A percentile compares a stretch with the other conserved stretches of the same genome.
phyloP scores from a whole-genome alignment of 2,797 vertebrate genomes.

The Labeo calbasu region DNA sequence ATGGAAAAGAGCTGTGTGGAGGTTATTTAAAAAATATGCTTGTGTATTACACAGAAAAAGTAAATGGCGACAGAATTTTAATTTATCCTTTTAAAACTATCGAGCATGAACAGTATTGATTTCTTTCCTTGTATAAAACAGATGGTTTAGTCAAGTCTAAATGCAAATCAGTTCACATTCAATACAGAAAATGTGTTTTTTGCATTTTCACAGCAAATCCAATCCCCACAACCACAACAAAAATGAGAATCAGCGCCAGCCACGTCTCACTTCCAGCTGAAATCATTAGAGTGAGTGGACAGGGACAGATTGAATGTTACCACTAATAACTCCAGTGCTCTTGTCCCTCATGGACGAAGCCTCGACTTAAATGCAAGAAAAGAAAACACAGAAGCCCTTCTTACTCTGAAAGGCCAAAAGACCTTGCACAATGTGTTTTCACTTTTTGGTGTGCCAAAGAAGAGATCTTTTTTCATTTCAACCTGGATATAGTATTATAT shows the following conservation, averaged over 20 bases:
- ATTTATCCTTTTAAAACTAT: conserved; percentile 5
- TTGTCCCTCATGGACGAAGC: background rate
- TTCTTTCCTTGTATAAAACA: background rate
- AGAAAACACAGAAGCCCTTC: conserved; percentile 43
- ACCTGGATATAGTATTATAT: conserved; percentile 49
- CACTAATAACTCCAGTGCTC: conserved; percentile 1
- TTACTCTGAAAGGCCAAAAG: conserved; percentile 28
- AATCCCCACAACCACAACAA: conserved; percentile 27
- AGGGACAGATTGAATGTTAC: conserved; percentile 38
- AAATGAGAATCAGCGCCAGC: conserved; percentile 29
- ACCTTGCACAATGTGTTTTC: conserved; percentile 48
- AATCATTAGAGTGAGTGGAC: conserved; percentile 16
- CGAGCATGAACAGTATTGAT: background rate
- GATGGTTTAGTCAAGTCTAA: background rate
- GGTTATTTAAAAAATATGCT: background rate
- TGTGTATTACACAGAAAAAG: background rate
- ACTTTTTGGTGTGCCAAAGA: conserved; percentile 47
- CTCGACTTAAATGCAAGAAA: conserved; percentile 11
- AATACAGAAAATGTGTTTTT: background rate
- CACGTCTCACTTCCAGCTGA: background rate
- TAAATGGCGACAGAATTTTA: background rate
- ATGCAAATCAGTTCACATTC: conserved; percentile 25
- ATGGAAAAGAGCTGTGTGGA: background rate
- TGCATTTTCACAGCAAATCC: conserved; percentile 22
- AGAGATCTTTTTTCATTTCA: conserved; percentile 48